phyloP scores from a whole-genome alignment of 1,140 invertebrate genomes.

The Lasaia peninsularis region DNA sequence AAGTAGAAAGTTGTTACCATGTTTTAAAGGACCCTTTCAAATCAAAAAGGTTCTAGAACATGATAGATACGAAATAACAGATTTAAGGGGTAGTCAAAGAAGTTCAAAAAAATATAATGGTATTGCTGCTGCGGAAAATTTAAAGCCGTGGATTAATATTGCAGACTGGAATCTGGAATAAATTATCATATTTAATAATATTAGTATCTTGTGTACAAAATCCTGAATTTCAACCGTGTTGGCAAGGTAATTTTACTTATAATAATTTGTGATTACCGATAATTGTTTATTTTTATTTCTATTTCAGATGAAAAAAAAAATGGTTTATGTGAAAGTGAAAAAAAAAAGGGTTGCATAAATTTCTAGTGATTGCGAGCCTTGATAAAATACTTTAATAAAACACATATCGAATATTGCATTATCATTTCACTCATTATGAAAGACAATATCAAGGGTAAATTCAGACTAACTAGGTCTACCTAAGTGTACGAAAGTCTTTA shows the following conservation, averaged over 20 bases:
- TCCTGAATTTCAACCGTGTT: too few relatives aligned
- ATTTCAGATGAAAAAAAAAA: too few relatives aligned
- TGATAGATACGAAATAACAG: slow-evolving; percentile 20
- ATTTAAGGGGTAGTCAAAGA: slow-evolving; percentile 17
- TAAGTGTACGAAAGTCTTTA: too few relatives aligned
- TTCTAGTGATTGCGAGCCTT: background rate
- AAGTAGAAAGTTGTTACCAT: slow-evolving; percentile 23
- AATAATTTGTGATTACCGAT: too few relatives aligned
- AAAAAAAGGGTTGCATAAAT: too few relatives aligned
- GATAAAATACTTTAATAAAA: background rate
- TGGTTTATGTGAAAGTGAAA: too few relatives aligned
- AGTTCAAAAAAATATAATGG: slow-evolving; percentile 14
- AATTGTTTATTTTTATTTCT: too few relatives aligned
- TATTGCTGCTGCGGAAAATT: too few relatives aligned
- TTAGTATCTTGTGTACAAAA: too few relatives aligned
- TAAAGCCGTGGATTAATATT: slow-evolving; percentile 17
- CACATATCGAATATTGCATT: background rate
- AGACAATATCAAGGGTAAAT: too few relatives aligned
- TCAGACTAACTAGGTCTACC: too few relatives aligned
- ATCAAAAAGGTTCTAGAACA: slow-evolving; percentile 18
- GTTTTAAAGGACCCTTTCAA: slow-evolving; percentile 22
- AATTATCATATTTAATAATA: background rate
- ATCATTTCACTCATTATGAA: too few relatives aligned
- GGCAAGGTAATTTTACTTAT: slow-evolving; percentile 12
- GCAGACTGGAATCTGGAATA: slow-evolving; percentile 14